Percentiles rank a stretch among this genome's conserved stretches.
These are phyloP conservation scores for Eupithecia tripunctaria DNA, from an alignment of 2,888 invertebrate species.

Conservation along the genomic window DNA sequence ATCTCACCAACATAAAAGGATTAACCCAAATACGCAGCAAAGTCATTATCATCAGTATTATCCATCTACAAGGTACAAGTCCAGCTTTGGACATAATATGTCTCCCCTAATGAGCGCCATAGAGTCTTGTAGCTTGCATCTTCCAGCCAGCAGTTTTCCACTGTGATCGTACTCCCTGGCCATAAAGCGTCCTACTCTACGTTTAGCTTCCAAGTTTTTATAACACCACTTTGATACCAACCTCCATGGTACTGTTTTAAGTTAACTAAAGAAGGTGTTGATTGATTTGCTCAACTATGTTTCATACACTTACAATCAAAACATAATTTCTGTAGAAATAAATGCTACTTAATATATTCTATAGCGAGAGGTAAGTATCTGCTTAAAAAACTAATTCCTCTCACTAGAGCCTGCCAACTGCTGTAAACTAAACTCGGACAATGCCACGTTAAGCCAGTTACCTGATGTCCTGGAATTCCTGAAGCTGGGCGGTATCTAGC, in stretches of 20 bases:
- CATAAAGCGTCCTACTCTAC: neutral
- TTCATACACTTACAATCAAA: neutral
- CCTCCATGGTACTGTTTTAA: neutral
- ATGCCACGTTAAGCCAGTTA: conserved; percentile 20
- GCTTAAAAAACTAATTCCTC: conserved; percentile 1
- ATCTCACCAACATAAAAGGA: too few relatives aligned
- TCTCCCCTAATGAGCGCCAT: neutral
- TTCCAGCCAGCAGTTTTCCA: neutral
- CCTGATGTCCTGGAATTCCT: conserved; percentile 12
- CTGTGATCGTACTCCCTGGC: neutral
- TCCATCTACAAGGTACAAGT: neutral
- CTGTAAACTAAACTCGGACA: conserved; percentile 17
- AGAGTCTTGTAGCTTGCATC: neutral
- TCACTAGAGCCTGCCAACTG: conserved; percentile 1
- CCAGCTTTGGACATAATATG: neutral
- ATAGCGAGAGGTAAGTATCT: neutral
- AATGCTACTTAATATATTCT: neutral
- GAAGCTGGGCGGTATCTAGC: conserved; percentile 44
- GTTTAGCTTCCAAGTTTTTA: neutral
- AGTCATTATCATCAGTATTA: too few relatives aligned
- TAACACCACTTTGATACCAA: too few relatives aligned
- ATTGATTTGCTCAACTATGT: neutral
- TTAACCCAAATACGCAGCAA: neutral
- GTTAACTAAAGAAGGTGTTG: too few relatives aligned
- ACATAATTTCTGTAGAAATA: neutral